These are phyloP conservation scores for Trichomycterus rosablanca DNA, from an alignment of 2,113 vertebrate genomes.

Conservation along the genomic window DNA sequence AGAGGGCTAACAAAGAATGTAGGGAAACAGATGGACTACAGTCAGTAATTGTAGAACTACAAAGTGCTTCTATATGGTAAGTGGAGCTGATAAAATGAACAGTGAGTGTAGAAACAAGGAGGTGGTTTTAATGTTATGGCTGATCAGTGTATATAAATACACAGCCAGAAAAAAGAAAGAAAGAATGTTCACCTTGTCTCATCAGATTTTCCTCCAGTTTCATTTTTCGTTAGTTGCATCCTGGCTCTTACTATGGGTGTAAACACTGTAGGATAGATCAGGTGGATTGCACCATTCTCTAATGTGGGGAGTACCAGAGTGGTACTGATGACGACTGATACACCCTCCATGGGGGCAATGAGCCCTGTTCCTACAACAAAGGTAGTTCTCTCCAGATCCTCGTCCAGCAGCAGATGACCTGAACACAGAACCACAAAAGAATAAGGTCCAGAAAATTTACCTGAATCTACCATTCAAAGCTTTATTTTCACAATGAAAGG, in stretches of 20 bases:
- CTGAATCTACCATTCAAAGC: too few species aligned
- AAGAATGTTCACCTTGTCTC: constrained; percentile 65
- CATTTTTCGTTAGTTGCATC: constrained; percentile 67
- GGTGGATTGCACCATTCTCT: constrained; percentile 78
- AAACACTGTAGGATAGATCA: constrained; percentile 78
- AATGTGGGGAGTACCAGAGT: constrained; percentile 81
- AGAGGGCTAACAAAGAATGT: too few species aligned
- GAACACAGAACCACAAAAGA: constrained; percentile 20
- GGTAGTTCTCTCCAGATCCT: constrained; percentile 79
- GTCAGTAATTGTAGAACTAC: too few species aligned
- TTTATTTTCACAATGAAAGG: too few species aligned
- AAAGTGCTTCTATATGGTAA: too few species aligned
- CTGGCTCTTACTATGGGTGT: constrained; percentile 66
- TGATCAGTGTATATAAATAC: too few species aligned
- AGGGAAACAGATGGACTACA: too few species aligned
- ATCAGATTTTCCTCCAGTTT: constrained; percentile 80
- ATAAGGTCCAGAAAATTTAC: not conserved
- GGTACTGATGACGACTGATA: constrained; percentile 80
- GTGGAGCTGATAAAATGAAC: too few species aligned
- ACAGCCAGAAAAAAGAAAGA: too few species aligned
- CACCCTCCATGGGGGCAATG: constrained; percentile 76
- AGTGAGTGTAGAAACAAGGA: too few species aligned
- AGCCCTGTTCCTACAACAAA: constrained; percentile 79
- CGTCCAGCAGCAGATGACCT: constrained; percentile 91
- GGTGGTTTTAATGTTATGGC: too few species aligned